Base-by-base conservation (phyloP, 2,888 invertebrate species). In the Thera britannica region DNA sequence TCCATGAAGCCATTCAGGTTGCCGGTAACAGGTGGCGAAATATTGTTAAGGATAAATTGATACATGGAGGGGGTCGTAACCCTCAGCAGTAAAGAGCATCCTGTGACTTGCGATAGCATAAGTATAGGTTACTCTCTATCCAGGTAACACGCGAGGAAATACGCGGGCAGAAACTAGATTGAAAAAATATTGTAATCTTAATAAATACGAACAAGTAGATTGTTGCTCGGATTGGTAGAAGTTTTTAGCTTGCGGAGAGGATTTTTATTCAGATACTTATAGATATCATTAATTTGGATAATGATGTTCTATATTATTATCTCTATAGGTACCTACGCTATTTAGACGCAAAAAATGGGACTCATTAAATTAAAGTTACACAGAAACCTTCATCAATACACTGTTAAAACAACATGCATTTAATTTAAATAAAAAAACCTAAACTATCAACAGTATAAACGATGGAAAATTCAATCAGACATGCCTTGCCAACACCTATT, bases 401-500 rank as follows among this genome's bases (percentile, higher is more conserved):
- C 44, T 7, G 44, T 46, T 2, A 46, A 9, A 46, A 11, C 0
- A 38, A 59, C 49, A 58, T 6, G 34, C n/a, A 34, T 57, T 58
- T 8, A 0, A 46, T 58, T 34, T 12, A 3, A 51, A 46, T 48
- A 59, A 64, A 67, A 54, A 60, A 62, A 52, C 46, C 79, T 77
- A 73, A 79, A 80, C 78, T 75, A 77, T 79, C 78, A 75, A 77
- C 79, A 80, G 70, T 73, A 78, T 78, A 76, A 85, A 84, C 75
- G 78, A 80, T 82, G 79, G 78, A 79, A 83, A 77, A 79, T 84
- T 83, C 72, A 79, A 84, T 82, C 75, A 78, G 55, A 55, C 54
- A 44, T 70, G 76, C 79, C 77, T 75, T 86, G 87, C 86, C 83
- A 90, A 91, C 90, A 90, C 89, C 85, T 80, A 78, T 77, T 85